Evolutionary conservation across 2,113 vertebrate genomes (phyloP).

Genomic region (Pseudorasbora parva): DNA sequence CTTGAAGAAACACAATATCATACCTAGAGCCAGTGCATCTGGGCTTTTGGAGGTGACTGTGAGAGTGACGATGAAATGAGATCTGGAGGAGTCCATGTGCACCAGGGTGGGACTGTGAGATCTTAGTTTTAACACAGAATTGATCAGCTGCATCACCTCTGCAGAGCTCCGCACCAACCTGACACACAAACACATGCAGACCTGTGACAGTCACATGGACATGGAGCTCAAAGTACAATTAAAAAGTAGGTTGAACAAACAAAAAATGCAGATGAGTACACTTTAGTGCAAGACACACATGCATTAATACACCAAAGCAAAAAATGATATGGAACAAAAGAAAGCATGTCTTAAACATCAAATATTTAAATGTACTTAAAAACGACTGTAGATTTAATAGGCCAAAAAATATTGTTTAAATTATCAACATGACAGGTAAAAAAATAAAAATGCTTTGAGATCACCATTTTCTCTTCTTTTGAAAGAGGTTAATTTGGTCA

Average conservation of each 20-base stretch:
- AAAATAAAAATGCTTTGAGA: neutral
- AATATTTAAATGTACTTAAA: neutral
- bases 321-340: neutral
- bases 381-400: neutral
- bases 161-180: constrained; percentile 74
- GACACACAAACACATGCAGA: constrained; percentile 45
- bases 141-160: constrained; percentile 77
- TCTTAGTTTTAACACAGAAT: constrained; percentile 71
- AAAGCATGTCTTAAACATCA: neutral
- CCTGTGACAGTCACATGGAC: constrained; percentile 15
- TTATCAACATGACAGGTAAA: neutral
- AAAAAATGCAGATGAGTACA: neutral
- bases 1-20: constrained; percentile 54
- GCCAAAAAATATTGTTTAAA: neutral
- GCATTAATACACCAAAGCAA: neutral
- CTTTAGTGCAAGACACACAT: neutral
- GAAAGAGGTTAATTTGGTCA: neutral
- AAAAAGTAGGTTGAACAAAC: neutral
- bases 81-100: constrained; percentile 83
- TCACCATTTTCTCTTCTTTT: neutral
- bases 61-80: constrained; percentile 83
- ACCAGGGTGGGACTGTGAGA: constrained; percentile 78
- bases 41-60: constrained; percentile 72
- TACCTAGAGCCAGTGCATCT: constrained; percentile 69
- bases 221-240: constrained; percentile 19